Evolutionary conservation across 2,888 invertebrate genomes (phyloP), one percentile per base, ranked within the genome.

Genomic region (Oscheius sp.): DNA sequence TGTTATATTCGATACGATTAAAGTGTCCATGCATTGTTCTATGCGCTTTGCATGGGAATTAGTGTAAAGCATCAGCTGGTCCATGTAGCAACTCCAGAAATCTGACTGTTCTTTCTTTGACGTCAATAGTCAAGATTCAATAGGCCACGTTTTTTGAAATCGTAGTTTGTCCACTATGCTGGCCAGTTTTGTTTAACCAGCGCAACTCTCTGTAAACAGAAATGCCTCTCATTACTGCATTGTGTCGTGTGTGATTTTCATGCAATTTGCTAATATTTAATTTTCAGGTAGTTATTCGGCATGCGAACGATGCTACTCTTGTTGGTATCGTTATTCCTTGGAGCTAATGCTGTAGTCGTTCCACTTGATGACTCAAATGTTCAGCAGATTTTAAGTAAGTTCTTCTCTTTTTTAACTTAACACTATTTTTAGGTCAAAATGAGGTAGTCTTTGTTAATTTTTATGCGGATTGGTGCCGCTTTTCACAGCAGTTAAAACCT

Each of bases 391-490:
- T 63, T 79, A 33, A 71, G 79, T 79, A 46, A 70, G 76, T 74
- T 48, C 23, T 45, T 25, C 17, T 17, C 27, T 55, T 25, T 23
- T 58, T 37, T 58, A 8, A 15, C 15, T 15, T 23, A 64, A 46
- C 3, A 6, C 34, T 2, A 8, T 6, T 75, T 84, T 70, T 71
- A 85, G 86, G 72, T 27, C 55, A 69, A 12, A 94, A 95, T 90
- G 96, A 98, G 90, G 89, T 98, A 88, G 96, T 97, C 73, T 93
- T 98, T 89, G 91, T 98, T 74, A 98, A 99, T 89, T 98, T 98
- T 89, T 98, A 97, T 89, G 98, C 98, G 33, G 96, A 98, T 87
- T 98, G 98, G 98, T 98, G 98, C 89, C 92, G 94, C 86, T 98
- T 97, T 90, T 97, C 97, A 89, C 96, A 94, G 88, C 91, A 95